Conservation (phyloP, 2,888 invertebrate genomes). For the Amphipyra tragopoginis region DNA sequence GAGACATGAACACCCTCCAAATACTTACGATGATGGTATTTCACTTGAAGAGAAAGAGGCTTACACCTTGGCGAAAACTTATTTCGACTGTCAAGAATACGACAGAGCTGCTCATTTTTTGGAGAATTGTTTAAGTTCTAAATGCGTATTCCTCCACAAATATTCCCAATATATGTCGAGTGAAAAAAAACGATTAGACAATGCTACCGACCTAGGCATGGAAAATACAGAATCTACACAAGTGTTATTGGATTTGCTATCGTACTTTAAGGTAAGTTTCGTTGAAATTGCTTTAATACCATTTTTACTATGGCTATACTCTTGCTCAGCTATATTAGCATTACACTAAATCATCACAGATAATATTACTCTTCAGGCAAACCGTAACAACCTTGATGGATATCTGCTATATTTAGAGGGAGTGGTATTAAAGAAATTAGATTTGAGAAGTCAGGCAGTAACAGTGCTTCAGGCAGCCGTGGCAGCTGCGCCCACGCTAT, state of each 20-base stretch:
- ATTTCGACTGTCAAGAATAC: conserved; percentile 97
- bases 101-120: conserved; percentile 96
- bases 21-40: conserved; percentile 80
- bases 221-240: conserved; percentile 84
- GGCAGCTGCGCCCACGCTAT: conserved; percentile 94
- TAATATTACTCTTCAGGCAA: conserved; percentile 72
- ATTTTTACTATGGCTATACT: neutral
- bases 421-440: conserved; percentile 96
- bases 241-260: conserved; percentile 81
- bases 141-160: conserved; percentile 95
- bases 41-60: conserved; percentile 92
- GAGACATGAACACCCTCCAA: conserved; percentile 84
- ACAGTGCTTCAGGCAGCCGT: conserved; percentile 95
- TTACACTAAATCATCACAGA: neutral
- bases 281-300: neutral
- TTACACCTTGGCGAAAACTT: conserved; percentile 95
- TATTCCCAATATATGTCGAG: conserved; percentile 96
- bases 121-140: conserved; percentile 92
- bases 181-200: conserved; percentile 97
- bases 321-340: neutral
- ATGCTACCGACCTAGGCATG: conserved; percentile 82
- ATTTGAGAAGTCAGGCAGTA: conserved; percentile 94
- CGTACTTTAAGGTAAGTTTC: conserved; percentile 82
- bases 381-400: conserved; percentile 94
- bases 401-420: conserved; percentile 97